These are phyloP conservation scores for Cercopithecus petaurista DNA, from an alignment of 2,797 vertebrate genomes.

Conservation along the genomic window DNA sequence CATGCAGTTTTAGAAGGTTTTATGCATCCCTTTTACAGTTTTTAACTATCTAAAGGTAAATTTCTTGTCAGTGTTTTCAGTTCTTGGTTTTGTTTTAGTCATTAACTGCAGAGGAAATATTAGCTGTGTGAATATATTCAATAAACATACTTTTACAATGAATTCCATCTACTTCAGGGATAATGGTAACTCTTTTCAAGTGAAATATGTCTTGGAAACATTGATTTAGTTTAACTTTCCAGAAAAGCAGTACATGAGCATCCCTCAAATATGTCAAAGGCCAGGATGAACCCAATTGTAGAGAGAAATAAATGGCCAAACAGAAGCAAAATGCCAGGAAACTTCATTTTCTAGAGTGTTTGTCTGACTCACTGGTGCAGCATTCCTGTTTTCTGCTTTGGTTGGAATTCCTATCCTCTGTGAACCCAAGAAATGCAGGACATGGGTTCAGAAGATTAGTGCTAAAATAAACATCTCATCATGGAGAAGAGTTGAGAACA, in stretches of 20 bases:
- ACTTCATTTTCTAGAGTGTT: not conserved
- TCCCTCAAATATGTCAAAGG: not conserved
- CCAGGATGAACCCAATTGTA: not conserved
- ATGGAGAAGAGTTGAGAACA: not conserved
- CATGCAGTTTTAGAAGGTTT: not conserved
- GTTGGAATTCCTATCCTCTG: not conserved
- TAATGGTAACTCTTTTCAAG: not conserved
- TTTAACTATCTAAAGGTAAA: not conserved
- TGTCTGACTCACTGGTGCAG: not conserved
- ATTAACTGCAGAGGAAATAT: not conserved
- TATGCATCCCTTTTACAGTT: not conserved
- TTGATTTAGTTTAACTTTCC: not conserved
- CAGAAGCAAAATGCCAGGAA: not conserved
- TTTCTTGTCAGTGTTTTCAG: not conserved
- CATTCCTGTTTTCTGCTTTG: not conserved
- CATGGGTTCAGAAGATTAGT: not conserved
- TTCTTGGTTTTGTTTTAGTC: not conserved
- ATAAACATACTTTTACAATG: not conserved
- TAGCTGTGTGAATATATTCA: not conserved
- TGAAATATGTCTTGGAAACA: not conserved
- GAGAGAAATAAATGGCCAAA: not conserved
- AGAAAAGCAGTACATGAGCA: not conserved
- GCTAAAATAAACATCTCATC: not conserved
- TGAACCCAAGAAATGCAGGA: not conserved
- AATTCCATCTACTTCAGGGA: not conserved